Evolutionary conservation across 2,888 invertebrate genomes (phyloP).

Genomic region (Patella caerulea): DNA sequence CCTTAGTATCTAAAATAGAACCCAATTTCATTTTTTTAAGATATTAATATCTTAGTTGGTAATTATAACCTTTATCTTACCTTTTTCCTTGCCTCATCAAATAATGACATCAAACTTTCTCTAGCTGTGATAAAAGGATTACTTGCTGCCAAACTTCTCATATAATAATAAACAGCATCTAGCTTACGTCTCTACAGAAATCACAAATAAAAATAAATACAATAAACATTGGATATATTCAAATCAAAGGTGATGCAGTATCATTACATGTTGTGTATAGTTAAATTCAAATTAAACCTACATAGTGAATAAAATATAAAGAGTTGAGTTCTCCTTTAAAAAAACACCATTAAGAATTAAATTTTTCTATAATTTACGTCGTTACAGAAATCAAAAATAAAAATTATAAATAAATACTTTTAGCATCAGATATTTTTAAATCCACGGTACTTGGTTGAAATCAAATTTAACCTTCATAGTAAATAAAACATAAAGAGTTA

Average conservation of each 20-base stretch:
- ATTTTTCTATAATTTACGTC: too few relatives aligned
- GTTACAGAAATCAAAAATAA: too few relatives aligned
- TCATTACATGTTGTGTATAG: neutral
- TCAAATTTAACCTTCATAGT: too few relatives aligned
- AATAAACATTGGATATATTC: neutral
- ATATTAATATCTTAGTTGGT: too few relatives aligned
- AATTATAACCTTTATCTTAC: conserved; percentile 38
- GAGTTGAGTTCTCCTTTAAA: too few relatives aligned
- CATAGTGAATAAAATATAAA: too few relatives aligned
- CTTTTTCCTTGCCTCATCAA: conserved; percentile 93
- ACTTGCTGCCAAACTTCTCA: conserved; percentile 93
- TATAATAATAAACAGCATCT: conserved; percentile 97
- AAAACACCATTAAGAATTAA: too few relatives aligned
- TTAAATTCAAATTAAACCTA: neutral
- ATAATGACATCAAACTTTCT: conserved; percentile 87
- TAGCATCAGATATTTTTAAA: too few relatives aligned
- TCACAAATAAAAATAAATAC: neutral
- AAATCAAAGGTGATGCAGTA: neutral
- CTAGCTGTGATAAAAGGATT: conserved; percentile 94
- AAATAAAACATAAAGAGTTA: too few relatives aligned
- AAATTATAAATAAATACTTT: too few relatives aligned
- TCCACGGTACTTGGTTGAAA: neutral
- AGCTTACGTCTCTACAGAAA: conserved; percentile 85
- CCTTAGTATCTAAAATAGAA: too few relatives aligned
- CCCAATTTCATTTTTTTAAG: neutral